Evolutionary conservation across 2,888 invertebrate genomes (phyloP), one percentile per base, ranked within the genome.

Genomic region (Argyresthia albistria): DNA sequence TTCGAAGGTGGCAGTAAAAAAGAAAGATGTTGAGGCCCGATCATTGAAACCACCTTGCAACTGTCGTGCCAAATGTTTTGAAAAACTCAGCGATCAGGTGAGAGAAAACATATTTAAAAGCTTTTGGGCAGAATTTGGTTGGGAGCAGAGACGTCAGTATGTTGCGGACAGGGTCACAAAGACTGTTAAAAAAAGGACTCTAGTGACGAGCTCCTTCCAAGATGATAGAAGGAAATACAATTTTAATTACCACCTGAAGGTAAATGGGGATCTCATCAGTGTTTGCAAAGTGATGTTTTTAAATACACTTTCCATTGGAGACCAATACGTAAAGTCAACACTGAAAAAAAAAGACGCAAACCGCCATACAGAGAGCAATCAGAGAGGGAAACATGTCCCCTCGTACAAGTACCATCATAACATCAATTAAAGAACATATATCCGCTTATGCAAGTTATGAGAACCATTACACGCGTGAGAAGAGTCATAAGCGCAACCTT

Each of bases 201-300:
- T 1, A 16, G 42, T 42, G 10, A 16, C 7, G n/a, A 35, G 47
- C 39, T 15, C 7, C 39, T 46, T 52, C 16, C 25, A 52, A 37
- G 39, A 15, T 35, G 52, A 52, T n/a, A 52, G 16, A 52, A 46
- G 52, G 35, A 52, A 52, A 42, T 52, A 15, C n/a, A 39, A 12
- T 37, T 52, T 12, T 36, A 52, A 52, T n/a, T 52, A 47, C 52
- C 36, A 35, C 14, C 14, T 47, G 11, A 14, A 35, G 37, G 14
- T 50, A 16, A 42, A 50, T 50, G 15, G 9, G 9, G 50, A 50
- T 11, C 1, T 11, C 16, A 37, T 42, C 12, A 50, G 14, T 9
- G 15, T 48, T 35, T 53, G 48, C 36, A 42, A 48, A 48, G 47
- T 53, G 12, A 53, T 53, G 53, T 53, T 53, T 35, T 36, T 43